A percentile compares a stretch with the other conserved stretches of the same genome.
These are phyloP conservation scores for Rhagonycha lutea DNA, from an alignment of 2,888 invertebrate species.

Conservation along the genomic window DNA sequence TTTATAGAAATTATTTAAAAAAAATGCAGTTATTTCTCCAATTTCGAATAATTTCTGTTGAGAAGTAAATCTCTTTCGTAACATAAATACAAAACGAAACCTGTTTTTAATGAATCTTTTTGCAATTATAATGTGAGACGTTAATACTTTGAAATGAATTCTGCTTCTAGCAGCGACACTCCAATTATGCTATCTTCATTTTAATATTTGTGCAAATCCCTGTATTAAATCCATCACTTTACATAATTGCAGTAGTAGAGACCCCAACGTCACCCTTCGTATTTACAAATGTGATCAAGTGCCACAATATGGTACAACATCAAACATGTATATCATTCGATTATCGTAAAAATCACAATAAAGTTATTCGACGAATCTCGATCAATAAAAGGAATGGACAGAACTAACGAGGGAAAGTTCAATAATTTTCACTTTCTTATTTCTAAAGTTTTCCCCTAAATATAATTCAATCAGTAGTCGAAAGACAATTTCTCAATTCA, in stretches of 20 bases:
- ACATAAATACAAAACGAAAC: neutral
- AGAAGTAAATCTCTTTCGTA: neutral
- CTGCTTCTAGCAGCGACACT: constrained; percentile 17
- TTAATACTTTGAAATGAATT: constrained; percentile 15
- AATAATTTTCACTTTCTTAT: neutral
- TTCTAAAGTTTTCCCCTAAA: neutral
- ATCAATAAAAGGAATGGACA: neutral
- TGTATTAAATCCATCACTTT: constrained; percentile 34
- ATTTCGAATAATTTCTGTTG: neutral
- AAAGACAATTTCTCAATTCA: constrained; percentile 15
- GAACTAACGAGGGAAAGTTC: neutral
- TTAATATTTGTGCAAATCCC: constrained; percentile 19
- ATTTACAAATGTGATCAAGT: constrained; percentile 10
- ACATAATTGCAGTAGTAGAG: constrained; percentile 31
- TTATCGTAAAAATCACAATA: neutral
- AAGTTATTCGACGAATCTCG: neutral
- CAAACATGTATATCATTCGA: constrained; percentile 1
- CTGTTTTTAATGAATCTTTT: constrained; percentile 6
- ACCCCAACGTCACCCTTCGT: constrained; percentile 6
- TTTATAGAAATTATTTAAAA: neutral
- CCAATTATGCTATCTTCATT: constrained; percentile 21
- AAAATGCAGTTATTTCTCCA: neutral
- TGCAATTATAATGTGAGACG: constrained; percentile 11
- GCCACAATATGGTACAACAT: constrained; percentile 5
- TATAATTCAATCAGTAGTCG: constrained; percentile 12